Conservation (phyloP, 2,888 invertebrate species). For the Acleris holmiana region DNA sequence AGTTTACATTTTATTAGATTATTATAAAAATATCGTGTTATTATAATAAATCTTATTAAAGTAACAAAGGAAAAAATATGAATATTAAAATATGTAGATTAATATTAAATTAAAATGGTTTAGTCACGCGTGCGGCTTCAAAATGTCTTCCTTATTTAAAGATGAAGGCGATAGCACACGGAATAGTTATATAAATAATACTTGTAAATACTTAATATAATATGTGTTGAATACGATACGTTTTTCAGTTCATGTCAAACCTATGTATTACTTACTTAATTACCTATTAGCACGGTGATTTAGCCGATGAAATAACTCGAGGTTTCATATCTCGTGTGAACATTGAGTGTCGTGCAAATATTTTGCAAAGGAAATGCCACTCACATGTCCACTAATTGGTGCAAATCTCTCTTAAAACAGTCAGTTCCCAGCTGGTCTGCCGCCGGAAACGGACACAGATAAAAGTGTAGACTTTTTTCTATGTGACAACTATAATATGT, state of each 20-base stretch:
- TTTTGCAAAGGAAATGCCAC: slow-evolving; percentile 19
- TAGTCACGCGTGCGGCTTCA: slow-evolving; percentile 20
- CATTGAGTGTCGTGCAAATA: neutral
- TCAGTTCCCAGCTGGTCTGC: neutral
- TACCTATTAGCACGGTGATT: neutral
- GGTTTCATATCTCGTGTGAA: slow-evolving; percentile 22
- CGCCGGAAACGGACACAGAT: slow-evolving; percentile 34
- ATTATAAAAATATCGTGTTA: too few species aligned
- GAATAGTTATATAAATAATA: slow-evolving; percentile 19
- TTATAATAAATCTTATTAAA: neutral
- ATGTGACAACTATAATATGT: neutral
- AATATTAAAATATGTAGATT: slow-evolving; percentile 18
- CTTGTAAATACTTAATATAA: slow-evolving; percentile 1
- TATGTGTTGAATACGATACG: neutral
- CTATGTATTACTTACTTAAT: neutral
- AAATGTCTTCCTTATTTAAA: slow-evolving; percentile 32
- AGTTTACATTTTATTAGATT: too few species aligned
- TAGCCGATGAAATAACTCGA: neutral
- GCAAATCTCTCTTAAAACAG: neutral
- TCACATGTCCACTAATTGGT: slow-evolving; percentile 14
- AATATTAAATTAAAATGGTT: slow-evolving; percentile 15
- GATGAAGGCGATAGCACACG: slow-evolving; percentile 17
- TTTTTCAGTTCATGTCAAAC: neutral
- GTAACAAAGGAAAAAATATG: slow-evolving; percentile 5
- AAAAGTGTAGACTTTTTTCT: slow-evolving; percentile 5